Base-by-base conservation (phyloP, 92 coral and sea anemone species). In the Nematostella vectensis region DNA sequence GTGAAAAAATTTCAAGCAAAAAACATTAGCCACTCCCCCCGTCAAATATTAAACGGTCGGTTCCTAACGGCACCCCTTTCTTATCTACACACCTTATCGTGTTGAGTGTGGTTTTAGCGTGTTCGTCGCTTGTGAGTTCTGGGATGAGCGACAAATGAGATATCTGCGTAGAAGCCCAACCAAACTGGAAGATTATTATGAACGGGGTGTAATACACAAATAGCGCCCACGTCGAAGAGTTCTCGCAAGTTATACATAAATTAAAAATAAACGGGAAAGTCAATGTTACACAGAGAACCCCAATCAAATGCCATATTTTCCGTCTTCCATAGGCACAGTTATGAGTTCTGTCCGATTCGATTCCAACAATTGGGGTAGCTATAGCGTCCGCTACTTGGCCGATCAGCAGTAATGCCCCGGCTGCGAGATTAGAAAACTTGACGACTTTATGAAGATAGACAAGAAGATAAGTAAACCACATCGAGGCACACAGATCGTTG, bases 81-180 rank as follows among this genome's bases (percentile, higher is more conserved):
- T n/a, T n/a, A n/a, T n/a, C n/a, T n/a, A n/a, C n/a, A n/a, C n/a
- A 89, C 97, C 97, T 80, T 15, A 89, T 80, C 1, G 97, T 83
- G 43, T 89, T 89, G 64, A 91, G 69, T 4, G 79, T 88, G 19
- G 75, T 66, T 38, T 81, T 91, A 48, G 77, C 95, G 42, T 68
- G 65, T 36, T 86, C 88, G 15, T 68, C 61, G 50, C 63, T 78
- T 1, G 87, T 81, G 8, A 91, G 74, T 65, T 91, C 98, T 19
- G 98, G 98, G 19, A 89, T 85, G 56, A 89, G 64, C n/a, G 95
- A 75, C 50, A 89, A 71, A 71, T 89, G 96, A 42, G 96, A 91
- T 27, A 91, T 91, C 49, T 91, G 98, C 37, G 98, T 91, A 21
- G 98, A 56, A 25, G 98, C 98, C 98, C 98, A 91, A 27, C 98